Percentiles rank a stretch among this genome's conserved stretches.
Evolutionary conservation across 2,797 vertebrate genomes (phyloP).

Genomic region (Chlorospingus semifuscus): DNA sequence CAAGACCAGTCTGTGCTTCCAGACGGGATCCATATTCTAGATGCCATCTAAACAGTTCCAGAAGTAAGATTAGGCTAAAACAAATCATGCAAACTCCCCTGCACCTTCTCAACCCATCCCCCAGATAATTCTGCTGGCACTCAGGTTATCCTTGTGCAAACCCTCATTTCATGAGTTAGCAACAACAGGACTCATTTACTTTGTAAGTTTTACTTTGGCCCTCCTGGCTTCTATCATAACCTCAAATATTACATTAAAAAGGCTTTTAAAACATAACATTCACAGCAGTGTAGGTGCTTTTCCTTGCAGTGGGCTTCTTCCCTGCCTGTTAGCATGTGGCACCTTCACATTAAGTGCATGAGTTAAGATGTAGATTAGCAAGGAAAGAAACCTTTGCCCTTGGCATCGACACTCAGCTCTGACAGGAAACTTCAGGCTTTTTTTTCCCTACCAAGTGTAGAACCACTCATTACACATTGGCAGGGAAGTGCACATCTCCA

Average conservation of each 20-base stretch:
- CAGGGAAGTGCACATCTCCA: slow-evolving; percentile 67
- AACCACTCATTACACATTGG: slow-evolving; percentile 53
- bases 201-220: slow-evolving; percentile 53
- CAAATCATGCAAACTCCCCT: not conserved
- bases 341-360: slow-evolving; percentile 60
- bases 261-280: slow-evolving; percentile 61
- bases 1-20: not conserved
- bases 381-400: slow-evolving; percentile 62
- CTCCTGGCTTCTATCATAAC: slow-evolving; percentile 58
- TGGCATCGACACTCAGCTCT: slow-evolving; percentile 48
- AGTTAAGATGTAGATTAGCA: slow-evolving; percentile 65
- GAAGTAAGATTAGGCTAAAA: slow-evolving; percentile 33
- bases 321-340: slow-evolving; percentile 32
- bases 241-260: slow-evolving; percentile 59
- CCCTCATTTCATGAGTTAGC: not conserved
- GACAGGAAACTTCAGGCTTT: slow-evolving; percentile 57
- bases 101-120: slow-evolving; percentile 32
- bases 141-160: slow-evolving; percentile 1
- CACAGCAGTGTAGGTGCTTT: not conserved
- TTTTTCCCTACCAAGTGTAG: slow-evolving; percentile 25
- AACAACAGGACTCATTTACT: slow-evolving; percentile 40
- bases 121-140: not conserved
- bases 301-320: slow-evolving; percentile 6
- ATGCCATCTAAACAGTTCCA: slow-evolving; percentile 24
- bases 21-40: not conserved